Evolutionary conservation across 2,888 invertebrate species (phyloP).

Genomic region (Xanthorhoe designata): DNA sequence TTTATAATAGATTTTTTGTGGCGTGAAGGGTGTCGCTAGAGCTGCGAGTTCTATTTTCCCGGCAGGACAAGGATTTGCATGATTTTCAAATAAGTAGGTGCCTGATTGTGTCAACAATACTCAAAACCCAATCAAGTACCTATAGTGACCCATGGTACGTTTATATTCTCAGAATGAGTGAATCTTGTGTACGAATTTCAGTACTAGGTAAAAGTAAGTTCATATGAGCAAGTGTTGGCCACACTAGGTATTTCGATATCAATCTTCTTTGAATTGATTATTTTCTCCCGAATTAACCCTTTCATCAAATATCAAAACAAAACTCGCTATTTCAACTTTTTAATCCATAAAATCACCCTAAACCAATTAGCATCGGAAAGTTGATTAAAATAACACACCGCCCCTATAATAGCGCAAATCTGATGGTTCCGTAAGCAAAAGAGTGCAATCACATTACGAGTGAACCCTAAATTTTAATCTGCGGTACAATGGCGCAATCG

Average conservation of each 20-base stretch:
- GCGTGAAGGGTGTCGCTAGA: too few relatives aligned
- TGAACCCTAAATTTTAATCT: constrained; percentile 86
- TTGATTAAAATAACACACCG: constrained; percentile 78
- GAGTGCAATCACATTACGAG: constrained; percentile 84
- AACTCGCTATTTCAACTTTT: constrained; percentile 17
- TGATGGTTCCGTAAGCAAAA: constrained; percentile 66
- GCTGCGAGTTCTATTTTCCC: too few relatives aligned
- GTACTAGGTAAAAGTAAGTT: too few relatives aligned
- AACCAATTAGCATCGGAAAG: constrained; percentile 54
- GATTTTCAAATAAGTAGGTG: too few relatives aligned
- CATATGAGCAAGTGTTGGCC: not conserved
- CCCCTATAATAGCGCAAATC: constrained; percentile 72
- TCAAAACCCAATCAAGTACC: too few relatives aligned
- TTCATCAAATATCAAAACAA: constrained; percentile 3
- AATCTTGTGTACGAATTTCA: too few relatives aligned
- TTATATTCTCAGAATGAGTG: too few relatives aligned
- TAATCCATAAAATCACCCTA: constrained; percentile 38
- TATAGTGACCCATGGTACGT: too few relatives aligned
- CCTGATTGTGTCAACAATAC: too few relatives aligned
- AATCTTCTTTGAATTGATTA: not conserved
- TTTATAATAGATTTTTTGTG: too few relatives aligned
- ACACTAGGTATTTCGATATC: not conserved
- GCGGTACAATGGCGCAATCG: constrained; percentile 81
- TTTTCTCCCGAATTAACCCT: not conserved
- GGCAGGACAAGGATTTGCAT: too few relatives aligned